Evolutionary conservation across 2,113 vertebrate genomes (phyloP), one percentile per base, ranked within the genome.

Genomic region (Rissa tridactyla): DNA sequence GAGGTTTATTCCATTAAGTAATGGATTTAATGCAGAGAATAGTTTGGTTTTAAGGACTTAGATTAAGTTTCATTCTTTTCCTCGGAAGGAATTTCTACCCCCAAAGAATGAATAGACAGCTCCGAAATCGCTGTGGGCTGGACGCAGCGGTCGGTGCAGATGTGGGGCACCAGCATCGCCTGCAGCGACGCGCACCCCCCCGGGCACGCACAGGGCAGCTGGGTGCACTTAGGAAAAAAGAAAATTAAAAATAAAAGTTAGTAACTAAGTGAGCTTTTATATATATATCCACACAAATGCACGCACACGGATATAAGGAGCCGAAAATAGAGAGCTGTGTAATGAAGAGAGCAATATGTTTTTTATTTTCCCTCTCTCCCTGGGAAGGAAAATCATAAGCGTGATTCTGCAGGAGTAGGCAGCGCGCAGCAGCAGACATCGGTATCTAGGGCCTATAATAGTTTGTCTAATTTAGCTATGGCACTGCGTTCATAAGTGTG

Each of bases 391-490:
- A 94, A 84, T 65, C 71, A 20, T 22, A 52, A 25, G 65, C 81
- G 81, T 21, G 15, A 46, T 80, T 79, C 65, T 85, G 89, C 92
- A 38, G 19, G 3, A 18, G 86, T 15, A 68, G 89, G 58, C 62
- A 92, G 69, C 12, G 60, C 3, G 23, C 6, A 80, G 70, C 70
- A 72, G 72, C 69, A 91, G n/a, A 26, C 73, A 46, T 19, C 38
- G 71, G 69, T 46, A 7, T 7, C 88, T 3, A 26, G 81, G 44
- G 40, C 62, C 66, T 49, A 14, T 38, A 94, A 87, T 75, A 80
- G 93, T 94, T 80, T 88, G 47, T 92, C 83, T 86, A 13, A 86
- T 84, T 88, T 86, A 96, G 40, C 80, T 73, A 25, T 77, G 85
- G 66, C 64, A 52, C 23, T 76, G 25, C 64, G 29, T 44, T 87